Base-by-base conservation (phyloP, 1,140 invertebrate genomes). In the Vollenhovia emeryi region DNA sequence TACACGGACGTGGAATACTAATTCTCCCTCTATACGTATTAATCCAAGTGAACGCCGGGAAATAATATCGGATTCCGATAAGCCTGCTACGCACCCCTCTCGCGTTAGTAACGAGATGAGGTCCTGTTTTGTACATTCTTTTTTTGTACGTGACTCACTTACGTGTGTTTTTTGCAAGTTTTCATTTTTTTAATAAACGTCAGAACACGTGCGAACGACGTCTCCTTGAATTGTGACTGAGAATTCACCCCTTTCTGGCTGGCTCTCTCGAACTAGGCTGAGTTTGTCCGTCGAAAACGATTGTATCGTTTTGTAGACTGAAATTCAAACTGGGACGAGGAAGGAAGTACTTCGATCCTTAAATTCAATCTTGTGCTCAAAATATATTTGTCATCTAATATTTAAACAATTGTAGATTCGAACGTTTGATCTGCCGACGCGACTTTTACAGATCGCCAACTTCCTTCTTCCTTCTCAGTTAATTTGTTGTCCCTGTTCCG, bases 1-100 rank as follows among this genome's bases (percentile, higher is more conserved):
- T 89, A 87, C 87, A 83, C 87, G 76, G 85, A 85, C 85, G 87
- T 90, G 89, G 87, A 87, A 90, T 91, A 91, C 40, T 85, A 85
- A 69, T 85, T 73, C 15, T 86, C 6, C 69, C 3, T 48, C 66
- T 87, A 83, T 45, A 64, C 55, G 30, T 84, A 84, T 87, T 86
- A 84, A 90, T 60, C 52, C 55, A 52, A 80, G 74, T 79, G 84
- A 68, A 64, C 40, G 59, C 59, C 33, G 57, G 52, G n/a, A 33
- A 73, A 43, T 43, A 30, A 80, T 45, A 57, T 52, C 78, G 66
- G 40, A 71, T 59, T 73, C 21, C 66, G 68, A 80, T 52, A 55
- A 71, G 36, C n/a, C 36, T 82, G 48, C 43, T 69, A 55, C 15
- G 18, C 50, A 40, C 48, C 21, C 21, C 62, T 43, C 55, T 76